These are phyloP conservation scores for Nibea coibor DNA, from an alignment of 2,113 vertebrate genomes.

Conservation along the genomic window DNA sequence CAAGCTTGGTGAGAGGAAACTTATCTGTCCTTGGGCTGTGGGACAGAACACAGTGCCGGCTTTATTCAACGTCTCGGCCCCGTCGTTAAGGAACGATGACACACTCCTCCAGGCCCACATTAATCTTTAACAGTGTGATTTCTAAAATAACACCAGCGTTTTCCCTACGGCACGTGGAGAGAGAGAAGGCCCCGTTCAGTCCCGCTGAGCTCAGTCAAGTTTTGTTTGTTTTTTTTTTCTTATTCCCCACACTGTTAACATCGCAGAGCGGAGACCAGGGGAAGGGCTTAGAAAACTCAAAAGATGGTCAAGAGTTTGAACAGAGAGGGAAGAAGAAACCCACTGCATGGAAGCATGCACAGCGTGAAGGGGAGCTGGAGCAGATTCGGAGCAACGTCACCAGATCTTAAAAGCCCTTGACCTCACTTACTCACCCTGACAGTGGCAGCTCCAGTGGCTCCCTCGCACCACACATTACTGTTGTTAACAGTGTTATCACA, in stretches of 20 bases:
- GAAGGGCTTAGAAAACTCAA: conserved; percentile 35
- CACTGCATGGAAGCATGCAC: not conserved
- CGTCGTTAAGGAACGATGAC: conserved; percentile 85
- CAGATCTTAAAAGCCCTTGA: conserved; percentile 77
- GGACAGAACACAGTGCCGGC: conserved; percentile 82
- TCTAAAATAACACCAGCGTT: conserved; percentile 85
- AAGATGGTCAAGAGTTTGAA: conserved; percentile 28
- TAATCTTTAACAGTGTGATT: conserved; percentile 84
- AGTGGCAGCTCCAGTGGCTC: conserved; percentile 74
- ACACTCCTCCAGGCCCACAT: conserved; percentile 83
- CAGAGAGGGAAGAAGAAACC: conserved; percentile 3
- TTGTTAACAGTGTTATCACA: conserved; percentile 85
- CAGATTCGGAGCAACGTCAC: conserved; percentile 26
- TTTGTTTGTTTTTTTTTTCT: conserved; percentile 41
- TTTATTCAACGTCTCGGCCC: conserved; percentile 77
- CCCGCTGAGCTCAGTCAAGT: conserved; percentile 41
- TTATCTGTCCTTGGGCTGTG: conserved; percentile 81
- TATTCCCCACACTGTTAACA: conserved; percentile 54
- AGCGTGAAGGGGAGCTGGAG: conserved; percentile 19
- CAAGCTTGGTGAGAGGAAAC: conserved; percentile 74
- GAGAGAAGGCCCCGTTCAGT: conserved; percentile 66
- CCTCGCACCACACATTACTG: conserved; percentile 74
- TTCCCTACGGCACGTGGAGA: conserved; percentile 67
- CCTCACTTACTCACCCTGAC: conserved; percentile 73
- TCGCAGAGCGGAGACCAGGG: conserved; percentile 46